A percentile compares a stretch with the other conserved stretches of the same genome.
Conservation (phyloP, 1,140 invertebrate species). For the Choristoneura fumiferana region DNA sequence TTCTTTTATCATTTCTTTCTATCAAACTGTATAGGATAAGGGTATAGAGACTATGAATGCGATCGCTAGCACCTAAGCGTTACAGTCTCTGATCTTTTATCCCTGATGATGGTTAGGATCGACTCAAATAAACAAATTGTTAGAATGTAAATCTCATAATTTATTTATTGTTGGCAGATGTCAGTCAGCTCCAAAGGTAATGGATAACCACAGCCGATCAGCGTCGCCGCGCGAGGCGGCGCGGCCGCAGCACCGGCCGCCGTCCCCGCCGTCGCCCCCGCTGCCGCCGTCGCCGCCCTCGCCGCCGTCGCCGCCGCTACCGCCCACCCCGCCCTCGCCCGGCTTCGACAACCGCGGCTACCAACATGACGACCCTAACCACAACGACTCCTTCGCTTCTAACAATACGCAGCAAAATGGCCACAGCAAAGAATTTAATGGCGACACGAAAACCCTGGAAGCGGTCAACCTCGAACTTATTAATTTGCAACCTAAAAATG, state of each 20-base stretch:
- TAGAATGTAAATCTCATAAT: no score
- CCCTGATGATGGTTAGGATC: no score
- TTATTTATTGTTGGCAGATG: conserved; percentile 54
- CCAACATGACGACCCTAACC: conserved; percentile 66
- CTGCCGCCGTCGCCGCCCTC: conserved; percentile 61
- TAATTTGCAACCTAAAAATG: conserved; percentile 84
- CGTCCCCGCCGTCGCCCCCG: conserved; percentile 56
- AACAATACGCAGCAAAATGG: conserved; percentile 52
- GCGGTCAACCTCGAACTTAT: conserved; percentile 89
- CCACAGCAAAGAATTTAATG: conserved; percentile 59
- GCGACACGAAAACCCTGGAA: conserved; percentile 77
- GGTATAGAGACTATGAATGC: no score
- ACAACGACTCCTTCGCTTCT: conserved; percentile 66
- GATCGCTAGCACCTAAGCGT: no score
- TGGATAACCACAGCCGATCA: conserved; percentile 72
- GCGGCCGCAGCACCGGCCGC: conserved; percentile 62
- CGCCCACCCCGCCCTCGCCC: conserved; percentile 51
- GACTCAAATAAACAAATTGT: no score
- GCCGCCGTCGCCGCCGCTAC: conserved; percentile 61
- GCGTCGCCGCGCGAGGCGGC: conserved; percentile 62
- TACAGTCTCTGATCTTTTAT: no score
- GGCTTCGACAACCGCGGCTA: conserved; percentile 69
- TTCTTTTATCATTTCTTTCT: no score
- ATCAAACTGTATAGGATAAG: no score
- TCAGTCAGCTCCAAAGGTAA: conserved; percentile 69